These are phyloP conservation scores for Aphidoletes aphidimyza DNA, from an alignment of 2,888 invertebrate genomes.

Conservation along the genomic window DNA sequence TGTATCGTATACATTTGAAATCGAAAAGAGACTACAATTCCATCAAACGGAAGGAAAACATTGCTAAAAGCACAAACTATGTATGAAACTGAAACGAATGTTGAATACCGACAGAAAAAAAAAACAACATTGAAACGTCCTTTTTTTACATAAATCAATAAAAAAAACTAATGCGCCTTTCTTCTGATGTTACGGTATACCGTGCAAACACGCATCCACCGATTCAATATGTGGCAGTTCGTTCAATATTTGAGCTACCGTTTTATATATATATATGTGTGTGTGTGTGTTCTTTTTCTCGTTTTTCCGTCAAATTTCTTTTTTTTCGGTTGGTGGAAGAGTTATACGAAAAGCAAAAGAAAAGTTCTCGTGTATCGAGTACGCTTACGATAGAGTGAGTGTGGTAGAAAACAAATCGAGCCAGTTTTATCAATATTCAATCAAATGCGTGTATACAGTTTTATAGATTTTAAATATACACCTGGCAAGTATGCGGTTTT, in stretches of 20 bases:
- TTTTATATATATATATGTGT: not conserved
- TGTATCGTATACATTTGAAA: not conserved
- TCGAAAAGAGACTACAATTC: not conserved
- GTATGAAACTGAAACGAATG: not conserved
- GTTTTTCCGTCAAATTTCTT: not conserved
- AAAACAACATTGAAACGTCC: not conserved
- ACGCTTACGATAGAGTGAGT: not conserved
- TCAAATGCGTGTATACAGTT: constrained; percentile 3
- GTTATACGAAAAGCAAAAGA: not conserved
- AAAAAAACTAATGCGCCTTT: constrained; percentile 47
- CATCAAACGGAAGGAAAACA: not conserved
- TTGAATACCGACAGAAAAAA: not conserved
- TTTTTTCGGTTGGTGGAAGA: not conserved
- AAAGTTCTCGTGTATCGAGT: not conserved
- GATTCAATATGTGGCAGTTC: not conserved
- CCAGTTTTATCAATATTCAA: constrained; percentile 30
- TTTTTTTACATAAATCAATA: not conserved
- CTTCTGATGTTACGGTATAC: not conserved
- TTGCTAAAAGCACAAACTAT: not conserved
- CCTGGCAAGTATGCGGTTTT: not conserved
- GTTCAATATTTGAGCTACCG: not conserved
- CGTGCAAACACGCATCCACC: not conserved
- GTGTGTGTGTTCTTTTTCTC: not conserved
- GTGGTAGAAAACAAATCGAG: not conserved
- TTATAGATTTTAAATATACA: constrained; percentile 41